phyloP scores from a whole-genome alignment of 1,140 invertebrate genomes.

The Eupristina koningsbergeri region DNA sequence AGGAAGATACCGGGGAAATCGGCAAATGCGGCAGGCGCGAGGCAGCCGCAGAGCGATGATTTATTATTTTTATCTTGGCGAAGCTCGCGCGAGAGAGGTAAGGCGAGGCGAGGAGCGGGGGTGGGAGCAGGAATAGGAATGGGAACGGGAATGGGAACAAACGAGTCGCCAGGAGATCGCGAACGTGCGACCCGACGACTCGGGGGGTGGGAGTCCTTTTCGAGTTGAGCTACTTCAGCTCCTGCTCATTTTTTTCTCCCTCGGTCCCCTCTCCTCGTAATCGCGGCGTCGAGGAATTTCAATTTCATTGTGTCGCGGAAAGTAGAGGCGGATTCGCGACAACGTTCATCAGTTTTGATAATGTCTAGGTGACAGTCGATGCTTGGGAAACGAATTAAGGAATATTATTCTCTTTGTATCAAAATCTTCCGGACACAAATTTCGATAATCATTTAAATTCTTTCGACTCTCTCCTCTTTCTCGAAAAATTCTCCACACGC shows the following conservation, averaged over 20 bases:
- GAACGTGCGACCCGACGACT: slow-evolving; percentile 1
- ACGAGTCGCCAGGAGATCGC: slow-evolving; percentile 4
- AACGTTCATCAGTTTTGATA: neutral
- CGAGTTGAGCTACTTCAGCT: neutral
- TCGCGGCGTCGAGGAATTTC: neutral
- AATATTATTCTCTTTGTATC: neutral
- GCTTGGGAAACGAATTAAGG: neutral
- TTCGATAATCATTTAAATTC: neutral
- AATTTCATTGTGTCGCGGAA: neutral
- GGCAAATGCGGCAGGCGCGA: slow-evolving; percentile 58
- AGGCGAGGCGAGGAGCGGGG: neutral
- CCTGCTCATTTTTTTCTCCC: neutral
- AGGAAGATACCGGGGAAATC: slow-evolving; percentile 64
- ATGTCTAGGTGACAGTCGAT: neutral
- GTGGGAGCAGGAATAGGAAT: too few relatives aligned
- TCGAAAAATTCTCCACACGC: too few relatives aligned
- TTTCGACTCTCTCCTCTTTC: too few relatives aligned
- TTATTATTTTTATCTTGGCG: slow-evolving; percentile 69
- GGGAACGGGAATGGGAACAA: too few relatives aligned
- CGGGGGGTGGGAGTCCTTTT: slow-evolving; percentile 18
- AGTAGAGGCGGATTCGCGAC: too few relatives aligned
- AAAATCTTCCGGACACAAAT: neutral
- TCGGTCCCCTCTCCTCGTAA: neutral
- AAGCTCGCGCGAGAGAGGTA: slow-evolving; percentile 16
- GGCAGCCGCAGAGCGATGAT: slow-evolving; percentile 59